Evolutionary conservation across 2,113 vertebrate species (phyloP).

Genomic region (Aphyosemion australe): DNA sequence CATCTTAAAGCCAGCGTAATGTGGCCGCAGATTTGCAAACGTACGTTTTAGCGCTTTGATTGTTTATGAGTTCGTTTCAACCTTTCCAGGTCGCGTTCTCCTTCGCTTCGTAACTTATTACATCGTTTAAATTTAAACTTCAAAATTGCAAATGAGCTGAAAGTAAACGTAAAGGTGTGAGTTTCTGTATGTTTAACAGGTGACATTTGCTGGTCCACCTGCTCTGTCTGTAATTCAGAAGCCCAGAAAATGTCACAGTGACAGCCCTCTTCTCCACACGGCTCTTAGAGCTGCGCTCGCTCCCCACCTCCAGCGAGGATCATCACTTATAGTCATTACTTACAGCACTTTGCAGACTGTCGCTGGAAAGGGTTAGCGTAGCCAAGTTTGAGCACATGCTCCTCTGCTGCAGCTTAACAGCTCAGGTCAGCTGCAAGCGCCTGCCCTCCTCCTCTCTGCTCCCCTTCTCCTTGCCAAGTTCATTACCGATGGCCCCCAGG

Average conservation of each 20-base stretch:
- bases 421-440: slow-evolving; percentile 64
- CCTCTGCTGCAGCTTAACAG: slow-evolving; percentile 38
- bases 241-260: slow-evolving; percentile 68
- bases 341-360: slow-evolving; percentile 60
- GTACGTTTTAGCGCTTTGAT: slow-evolving; percentile 39
- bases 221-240: slow-evolving; percentile 56
- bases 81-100: slow-evolving; percentile 37
- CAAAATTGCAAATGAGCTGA: slow-evolving; percentile 20
- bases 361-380: slow-evolving; percentile 54
- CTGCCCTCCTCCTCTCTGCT: slow-evolving; percentile 46
- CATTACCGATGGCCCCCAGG: slow-evolving; percentile 76
- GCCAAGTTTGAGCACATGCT: slow-evolving; percentile 55
- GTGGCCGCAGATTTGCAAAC: slow-evolving; percentile 49
- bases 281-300: slow-evolving; percentile 58
- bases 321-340: slow-evolving; percentile 71
- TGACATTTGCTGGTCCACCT: slow-evolving; percentile 64
- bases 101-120: slow-evolving; percentile 13
- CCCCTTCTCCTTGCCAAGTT: slow-evolving; percentile 62
- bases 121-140: slow-evolving; percentile 29
- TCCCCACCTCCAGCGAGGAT: slow-evolving; percentile 48
- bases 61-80: slow-evolving; percentile 28
- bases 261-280: slow-evolving; percentile 58
- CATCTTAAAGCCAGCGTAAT: slow-evolving; percentile 60
- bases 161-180: slow-evolving; percentile 26
- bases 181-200: slow-evolving; percentile 42